These are phyloP conservation scores for Hirtodrosophila histrioides DNA, from an alignment of 2,888 invertebrate genomes.

Conservation along the genomic window DNA sequence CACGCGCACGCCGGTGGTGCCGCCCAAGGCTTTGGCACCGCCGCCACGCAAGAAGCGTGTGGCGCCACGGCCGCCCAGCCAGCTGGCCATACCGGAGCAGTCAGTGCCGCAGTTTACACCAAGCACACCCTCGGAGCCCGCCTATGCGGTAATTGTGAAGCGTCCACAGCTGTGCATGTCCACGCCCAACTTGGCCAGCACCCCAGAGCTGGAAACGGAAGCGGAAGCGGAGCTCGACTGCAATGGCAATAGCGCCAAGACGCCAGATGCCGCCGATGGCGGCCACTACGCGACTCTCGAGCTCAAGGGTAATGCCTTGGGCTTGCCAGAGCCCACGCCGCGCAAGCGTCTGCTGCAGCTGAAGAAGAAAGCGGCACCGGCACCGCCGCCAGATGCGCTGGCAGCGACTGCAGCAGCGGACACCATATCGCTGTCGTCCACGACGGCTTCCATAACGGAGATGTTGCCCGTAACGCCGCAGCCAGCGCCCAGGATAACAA, in stretches of 20 bases:
- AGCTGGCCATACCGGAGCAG: conserved; percentile 82
- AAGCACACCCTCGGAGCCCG: conserved; percentile 41
- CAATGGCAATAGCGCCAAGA: conserved; percentile 77
- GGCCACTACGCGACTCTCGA: conserved; percentile 69
- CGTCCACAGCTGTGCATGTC: conserved; percentile 82
- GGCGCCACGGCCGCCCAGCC: conserved; percentile 83
- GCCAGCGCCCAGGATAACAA: conserved; percentile 73
- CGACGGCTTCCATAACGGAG: conserved; percentile 58
- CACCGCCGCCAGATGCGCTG: conserved; percentile 73
- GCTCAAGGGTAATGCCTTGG: conserved; percentile 38
- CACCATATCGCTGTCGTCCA: conserved; percentile 66
- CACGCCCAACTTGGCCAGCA: conserved; percentile 80
- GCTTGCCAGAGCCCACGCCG: conserved; percentile 82
- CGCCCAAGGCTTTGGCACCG: conserved; percentile 67
- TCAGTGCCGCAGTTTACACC: conserved; percentile 55
- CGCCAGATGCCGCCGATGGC: conserved; percentile 33
- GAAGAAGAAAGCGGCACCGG: conserved; percentile 81
- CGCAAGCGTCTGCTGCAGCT: conserved; percentile 76
- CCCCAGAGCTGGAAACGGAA: conserved; percentile 23
- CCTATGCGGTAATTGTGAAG: conserved; percentile 66
- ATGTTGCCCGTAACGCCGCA: conserved; percentile 59
- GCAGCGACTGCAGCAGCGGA: conserved; percentile 40
- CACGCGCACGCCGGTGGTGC: conserved; percentile 75
- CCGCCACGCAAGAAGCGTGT: conserved; percentile 83
- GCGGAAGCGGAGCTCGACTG: conserved; percentile 68